Base-by-base conservation (phyloP, 2,797 vertebrate genomes). In the Semaprochilodus insignis region DNA sequence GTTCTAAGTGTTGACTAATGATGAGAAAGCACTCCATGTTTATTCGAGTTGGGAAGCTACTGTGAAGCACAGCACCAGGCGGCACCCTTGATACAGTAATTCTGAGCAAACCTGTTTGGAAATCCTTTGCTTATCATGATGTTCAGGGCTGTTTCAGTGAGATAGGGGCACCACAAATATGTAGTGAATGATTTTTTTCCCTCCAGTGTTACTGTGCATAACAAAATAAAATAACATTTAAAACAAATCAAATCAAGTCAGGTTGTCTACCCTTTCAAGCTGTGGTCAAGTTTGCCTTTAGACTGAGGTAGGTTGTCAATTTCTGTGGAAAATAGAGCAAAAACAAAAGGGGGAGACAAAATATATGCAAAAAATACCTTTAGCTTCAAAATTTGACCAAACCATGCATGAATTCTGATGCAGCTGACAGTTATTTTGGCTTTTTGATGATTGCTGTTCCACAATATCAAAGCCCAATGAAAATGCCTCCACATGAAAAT, bases 221-320 rank as follows among this genome's bases (percentile, higher is more conserved):
- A 81, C 81, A 85, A 82, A 83, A 74, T 74, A 82, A 76, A 27
- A 80, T 75, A 81, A 86, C 80, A 89, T 88, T 74, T 83, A 10
- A 85, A 77, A 74, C 88, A 91, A 88, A 54, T 81, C 83, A 87
- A 48, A 16, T 77, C 73, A 91, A 90, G 84, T 93, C 92, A 93
- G 92, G 91, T 93, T 93, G 27, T 78, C 93, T 91, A 92, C 90
- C 90, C 89, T 90, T 89, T 90, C 89, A 92, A 90, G 91, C 90
- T 91, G 91, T 91, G 91, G 90, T 94, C 92, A 94, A 79, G 91
- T 94, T 92, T 91, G 91, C 89, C 89, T 90, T 91, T 92, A 93
- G 93, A 94, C 94, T 95, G 95, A 95, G 95, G 95, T 96, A 95
- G 95, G 92, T 94, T 93, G 88, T 94, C 90, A 93, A 91, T 88